Evolutionary conservation across 1,140 invertebrate species (phyloP).

Genomic region (Magallana gigas): DNA sequence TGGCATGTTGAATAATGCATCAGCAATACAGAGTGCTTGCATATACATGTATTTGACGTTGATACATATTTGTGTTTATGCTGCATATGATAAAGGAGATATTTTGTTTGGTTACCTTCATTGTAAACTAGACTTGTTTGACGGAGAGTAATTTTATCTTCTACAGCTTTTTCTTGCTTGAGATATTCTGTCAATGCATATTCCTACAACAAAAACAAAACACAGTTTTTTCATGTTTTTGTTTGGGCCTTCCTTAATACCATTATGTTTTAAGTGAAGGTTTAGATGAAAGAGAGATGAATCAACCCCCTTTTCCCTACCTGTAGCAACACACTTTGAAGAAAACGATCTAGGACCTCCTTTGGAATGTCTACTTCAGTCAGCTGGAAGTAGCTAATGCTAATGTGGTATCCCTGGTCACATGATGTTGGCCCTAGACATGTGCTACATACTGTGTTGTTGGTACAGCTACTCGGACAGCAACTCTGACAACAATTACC

Average conservation of each 20-base stretch:
- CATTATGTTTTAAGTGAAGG: no score
- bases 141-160: conserved; percentile 47
- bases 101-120: conserved; percentile 35
- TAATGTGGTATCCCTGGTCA: conserved; percentile 52
- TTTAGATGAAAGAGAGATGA: not conserved
- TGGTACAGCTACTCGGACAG: conserved; percentile 55
- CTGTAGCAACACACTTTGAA: conserved; percentile 49
- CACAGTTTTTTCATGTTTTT: no score
- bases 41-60: not conserved
- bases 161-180: conserved; percentile 51
- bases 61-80: not conserved
- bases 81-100: no score
- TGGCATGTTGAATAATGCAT: not conserved
- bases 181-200: conserved; percentile 52
- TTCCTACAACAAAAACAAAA: conserved; percentile 34
- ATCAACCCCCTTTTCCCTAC: conserved; percentile 4
- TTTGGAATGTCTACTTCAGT: conserved; percentile 46
- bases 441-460: conserved; percentile 50
- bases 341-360: conserved; percentile 52
- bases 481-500: conserved; percentile 61
- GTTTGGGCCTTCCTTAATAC: no score
- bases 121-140: conserved; percentile 34
- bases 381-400: conserved; percentile 60
- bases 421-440: conserved; percentile 45
- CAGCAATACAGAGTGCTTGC: not conserved